phyloP scores from a whole-genome alignment of 2,888 invertebrate genomes.

The Stenotaenia linearis region DNA sequence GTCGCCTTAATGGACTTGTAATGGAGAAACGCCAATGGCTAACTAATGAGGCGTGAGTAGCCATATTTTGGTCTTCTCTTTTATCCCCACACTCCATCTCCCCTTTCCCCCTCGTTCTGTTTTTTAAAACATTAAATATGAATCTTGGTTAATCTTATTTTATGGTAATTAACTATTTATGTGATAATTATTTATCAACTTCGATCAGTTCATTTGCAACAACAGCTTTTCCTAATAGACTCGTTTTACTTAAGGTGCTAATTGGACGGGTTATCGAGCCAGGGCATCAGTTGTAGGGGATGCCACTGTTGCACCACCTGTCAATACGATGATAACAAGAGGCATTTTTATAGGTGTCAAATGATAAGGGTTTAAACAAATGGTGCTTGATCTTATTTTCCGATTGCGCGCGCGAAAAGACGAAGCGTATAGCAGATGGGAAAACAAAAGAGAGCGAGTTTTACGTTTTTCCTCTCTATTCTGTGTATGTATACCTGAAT shows the following conservation, averaged over 20 bases:
- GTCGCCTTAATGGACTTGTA: conserved; percentile 23
- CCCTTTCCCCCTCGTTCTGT: not conserved
- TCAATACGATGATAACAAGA: not conserved
- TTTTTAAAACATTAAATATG: not conserved
- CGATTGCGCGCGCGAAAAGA: not conserved
- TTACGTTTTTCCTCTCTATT: not conserved
- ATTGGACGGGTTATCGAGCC: not conserved
- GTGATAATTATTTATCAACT: not conserved
- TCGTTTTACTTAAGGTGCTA: conserved; percentile 10
- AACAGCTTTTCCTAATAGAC: not conserved
- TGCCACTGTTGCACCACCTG: conserved; percentile 1
- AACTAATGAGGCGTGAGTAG: conserved; percentile 26
- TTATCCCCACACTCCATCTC: not conserved
- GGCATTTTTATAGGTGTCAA: conserved; percentile 2
- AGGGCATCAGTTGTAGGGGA: conserved; percentile 11
- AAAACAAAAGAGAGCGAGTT: not conserved
- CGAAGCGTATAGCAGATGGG: not conserved
- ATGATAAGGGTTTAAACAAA: conserved; percentile 13
- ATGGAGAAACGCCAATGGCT: conserved; percentile 26
- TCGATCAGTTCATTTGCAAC: not conserved
- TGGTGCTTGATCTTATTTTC: not conserved
- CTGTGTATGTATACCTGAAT: not conserved
- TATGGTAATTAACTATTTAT: not conserved
- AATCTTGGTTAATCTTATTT: not conserved
- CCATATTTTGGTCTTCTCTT: conserved; percentile 9